Base-by-base conservation (phyloP, 2,113 vertebrate species). In the Rhinopomastus cyanomelas region DNA sequence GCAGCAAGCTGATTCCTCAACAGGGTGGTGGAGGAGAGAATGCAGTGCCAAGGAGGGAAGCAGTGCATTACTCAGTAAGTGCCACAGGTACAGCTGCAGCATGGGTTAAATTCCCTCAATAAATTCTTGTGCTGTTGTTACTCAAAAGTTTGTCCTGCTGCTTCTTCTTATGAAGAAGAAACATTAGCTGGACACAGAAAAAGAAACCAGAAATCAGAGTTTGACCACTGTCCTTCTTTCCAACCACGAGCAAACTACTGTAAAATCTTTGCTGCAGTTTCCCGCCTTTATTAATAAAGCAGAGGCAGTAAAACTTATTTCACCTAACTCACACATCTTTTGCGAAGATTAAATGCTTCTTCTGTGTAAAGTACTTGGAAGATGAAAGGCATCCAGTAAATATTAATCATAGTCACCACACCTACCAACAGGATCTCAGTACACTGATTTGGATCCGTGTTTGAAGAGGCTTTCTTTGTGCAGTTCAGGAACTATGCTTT, bases 401-500 rank as follows among this genome's bases (percentile, higher is more conserved):
- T 91, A 93, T 93, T 95, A 95, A 95, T 88, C 71, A 81, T 22
- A 88, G 93, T 20, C 69, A 93, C 93, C 90, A 93, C 86, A 81
- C 92, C 93, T 89, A 94, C 74, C 81, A 93, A 78, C 81, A 94
- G 69, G 77, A 94, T 94, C 90, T 94, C 73, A 91, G 74, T 12
- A 76, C 2, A 7, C 61, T 57, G 77, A 89, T 78, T 68, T 88
- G 66, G 55, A 88, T 89, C 78, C 4, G 5, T 81, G 80, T 81
- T 88, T 93, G 55, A 91, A 79, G 86, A 90, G 62, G 27, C 77
- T 92, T 8, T 53, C 92, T 94, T 86, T 93, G 71, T 90, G 86
- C 48, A 82, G 44, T 66, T 88, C 78, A 84, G 59, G 77, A 95
- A 92, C 90, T 85, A 59, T 32, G 51, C 37, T 76, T 85, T 93